Base-by-base conservation (phyloP, 2,888 invertebrate species). In the Drosophila barbarae region DNA sequence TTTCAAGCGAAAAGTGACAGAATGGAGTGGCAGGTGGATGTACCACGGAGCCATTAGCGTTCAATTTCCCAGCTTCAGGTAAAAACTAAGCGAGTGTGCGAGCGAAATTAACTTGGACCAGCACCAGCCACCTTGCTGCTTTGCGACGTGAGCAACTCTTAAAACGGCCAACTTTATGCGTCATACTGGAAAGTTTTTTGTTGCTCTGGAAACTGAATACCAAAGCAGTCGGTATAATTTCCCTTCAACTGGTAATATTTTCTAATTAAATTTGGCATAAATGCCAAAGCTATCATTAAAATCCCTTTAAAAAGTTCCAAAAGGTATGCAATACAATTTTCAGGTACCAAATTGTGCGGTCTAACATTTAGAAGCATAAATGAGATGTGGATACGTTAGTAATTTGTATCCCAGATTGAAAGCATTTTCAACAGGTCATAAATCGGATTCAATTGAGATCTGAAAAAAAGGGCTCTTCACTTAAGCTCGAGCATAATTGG, bases 41-140 rank as follows among this genome's bases (percentile, higher is more conserved):
- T n/a, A 9, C 26, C 15, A 12, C 23, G 36, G 4, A 26, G 61
- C 61, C 64, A 63, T 63, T 63, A 64, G 61, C 42, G 61, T 63
- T 51, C 52, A 64, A 52, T 64, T 63, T 63, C 32, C 52, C 18
- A 9, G 64, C 32, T 51, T 15, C 26, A 32, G 42, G 51, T 32
- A 38, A 58, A 58, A 59, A 30, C 59, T 23, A 57, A 58, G 59
- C 58, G 53, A 13, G 57, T 28, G 18, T n/a, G 21, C 21, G n/a
- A 30, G 15, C 18, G 34, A 63, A 64, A 63, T 63, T 64, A 64
- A 63, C 44, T 10, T 36, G 30, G 42, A 63, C 35, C 42, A 35
- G 35, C 12, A 18, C 36, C 28, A 32, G 32, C 32, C 46, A 32
- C 18, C 30, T 30, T 13, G 38, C n/a, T 28, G 18, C 18, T 18